Conservation (phyloP, 1,140 invertebrate species). For the Trichonephila inaurata region DNA sequence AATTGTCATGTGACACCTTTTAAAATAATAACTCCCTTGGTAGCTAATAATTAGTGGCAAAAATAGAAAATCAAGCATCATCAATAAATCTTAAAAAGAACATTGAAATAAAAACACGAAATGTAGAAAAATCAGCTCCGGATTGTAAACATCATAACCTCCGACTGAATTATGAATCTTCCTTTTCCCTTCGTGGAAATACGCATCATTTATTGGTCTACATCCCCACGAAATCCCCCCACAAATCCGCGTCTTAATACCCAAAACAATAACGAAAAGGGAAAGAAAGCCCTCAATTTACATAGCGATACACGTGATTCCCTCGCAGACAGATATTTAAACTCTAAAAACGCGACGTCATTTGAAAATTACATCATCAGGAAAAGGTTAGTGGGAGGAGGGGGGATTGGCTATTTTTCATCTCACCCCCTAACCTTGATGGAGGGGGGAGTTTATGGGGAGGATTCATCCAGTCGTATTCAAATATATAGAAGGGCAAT, state of each 20-base stretch:
- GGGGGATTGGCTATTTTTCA: conserved; percentile 46
- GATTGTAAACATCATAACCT: conserved; percentile 23
- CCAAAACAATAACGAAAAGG: not conserved
- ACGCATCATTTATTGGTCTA: not conserved
- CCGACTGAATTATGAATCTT: not conserved
- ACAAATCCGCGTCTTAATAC: not conserved
- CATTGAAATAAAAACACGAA: too few species aligned
- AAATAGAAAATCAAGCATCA: too few species aligned
- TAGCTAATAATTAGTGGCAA: too few species aligned
- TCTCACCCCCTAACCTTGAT: conserved; percentile 1
- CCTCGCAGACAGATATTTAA: conserved; percentile 4
- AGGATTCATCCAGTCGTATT: conserved; percentile 54
- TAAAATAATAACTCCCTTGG: too few species aligned
- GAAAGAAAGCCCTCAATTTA: not conserved
- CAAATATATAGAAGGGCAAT: conserved; percentile 70
- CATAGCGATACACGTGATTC: not conserved
- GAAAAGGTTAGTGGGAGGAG: conserved; percentile 29
- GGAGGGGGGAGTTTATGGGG: not conserved
- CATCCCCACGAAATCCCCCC: not conserved
- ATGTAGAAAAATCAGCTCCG: not conserved
- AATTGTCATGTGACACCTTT: too few species aligned
- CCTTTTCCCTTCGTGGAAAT: not conserved
- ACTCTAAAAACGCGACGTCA: conserved; percentile 40
- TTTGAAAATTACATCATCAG: conserved; percentile 67
- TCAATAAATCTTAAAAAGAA: too few species aligned